Conservation (phyloP, 2,113 vertebrate species). For the Ailurus styani region DNA sequence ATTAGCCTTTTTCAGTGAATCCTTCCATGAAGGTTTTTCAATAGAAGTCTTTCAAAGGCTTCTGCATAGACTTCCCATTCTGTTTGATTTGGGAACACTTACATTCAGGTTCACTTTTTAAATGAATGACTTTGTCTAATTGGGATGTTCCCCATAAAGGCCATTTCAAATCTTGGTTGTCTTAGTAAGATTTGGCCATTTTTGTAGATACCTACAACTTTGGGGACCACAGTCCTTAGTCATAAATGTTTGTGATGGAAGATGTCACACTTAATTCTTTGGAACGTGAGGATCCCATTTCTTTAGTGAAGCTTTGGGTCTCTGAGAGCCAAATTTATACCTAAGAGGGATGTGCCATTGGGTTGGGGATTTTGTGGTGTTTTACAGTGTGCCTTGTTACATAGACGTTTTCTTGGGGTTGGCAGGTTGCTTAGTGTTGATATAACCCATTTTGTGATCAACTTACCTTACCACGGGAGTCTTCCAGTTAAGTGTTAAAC, state of each 20-base stretch:
- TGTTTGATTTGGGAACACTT: background rate
- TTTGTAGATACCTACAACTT: background rate
- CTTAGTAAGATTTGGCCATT: background rate
- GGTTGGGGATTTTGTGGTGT: background rate
- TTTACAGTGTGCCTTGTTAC: background rate
- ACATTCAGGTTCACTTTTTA: background rate
- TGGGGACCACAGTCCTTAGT: background rate
- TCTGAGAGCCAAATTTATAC: background rate
- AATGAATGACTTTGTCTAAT: background rate
- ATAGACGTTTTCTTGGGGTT: background rate
- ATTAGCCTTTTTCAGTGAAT: background rate
- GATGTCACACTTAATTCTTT: background rate
- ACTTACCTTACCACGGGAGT: background rate
- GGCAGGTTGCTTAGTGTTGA: background rate
- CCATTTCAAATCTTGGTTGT: background rate
- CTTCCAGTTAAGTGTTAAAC: background rate
- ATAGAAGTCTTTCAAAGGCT: background rate
- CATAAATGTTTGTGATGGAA: background rate
- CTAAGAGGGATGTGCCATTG: background rate
- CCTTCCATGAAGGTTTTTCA: background rate
- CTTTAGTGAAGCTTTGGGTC: background rate
- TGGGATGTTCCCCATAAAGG: background rate
- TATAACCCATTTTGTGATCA: background rate
- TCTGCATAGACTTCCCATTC: background rate
- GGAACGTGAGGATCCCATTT: background rate